Evolutionary conservation across 2,888 invertebrate genomes (phyloP), one percentile per base, ranked within the genome.

Genomic region (Beris chalybata): DNA sequence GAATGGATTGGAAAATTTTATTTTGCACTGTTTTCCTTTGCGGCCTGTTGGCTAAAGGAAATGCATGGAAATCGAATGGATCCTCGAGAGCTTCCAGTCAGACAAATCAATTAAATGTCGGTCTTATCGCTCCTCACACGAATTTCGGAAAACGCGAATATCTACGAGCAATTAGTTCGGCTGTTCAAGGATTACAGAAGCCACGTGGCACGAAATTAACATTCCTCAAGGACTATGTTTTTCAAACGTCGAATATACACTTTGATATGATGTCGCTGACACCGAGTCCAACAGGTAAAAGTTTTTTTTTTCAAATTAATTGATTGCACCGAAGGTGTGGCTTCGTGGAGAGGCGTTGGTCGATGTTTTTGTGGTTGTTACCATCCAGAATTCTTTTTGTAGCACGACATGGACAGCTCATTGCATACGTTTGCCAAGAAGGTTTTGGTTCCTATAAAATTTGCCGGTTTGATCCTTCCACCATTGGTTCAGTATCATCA

Each of bases 201-300:
- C 82, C 83, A 15, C 83, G 84, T 64, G 85, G 84, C 32, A 82
- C 83, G 53, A 84, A 83, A 73, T 81, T 87, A 73, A 83, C 83
- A 67, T 89, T 89, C 79, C 79, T 89, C 67, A 85, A 86, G 76
- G 85, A 85, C 74, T 87, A 86, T 76, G 82, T 83, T 70, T 88
- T 90, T 75, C 84, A 84, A 61, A 83, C 84, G 67, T 81, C 83
- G 65, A 86, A 89, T 74, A 86, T 89, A 66, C 85, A 85, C 73
- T 84, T 84, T 73, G 85, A 85, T 67, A 85, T 88, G 84, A 87
- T 90, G 86, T 85, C 85, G 68, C 81, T 90, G 67, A 89, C 88
- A 69, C 90, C 90, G 38, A 89, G 88, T 80, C 90, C 90, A 66
- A 89, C 88, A 84, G 89, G 89, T 90, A 81, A 38, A 38, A 3